Evolutionary conservation across 1,140 invertebrate species (phyloP).

Genomic region (Nylanderia fulva): DNA sequence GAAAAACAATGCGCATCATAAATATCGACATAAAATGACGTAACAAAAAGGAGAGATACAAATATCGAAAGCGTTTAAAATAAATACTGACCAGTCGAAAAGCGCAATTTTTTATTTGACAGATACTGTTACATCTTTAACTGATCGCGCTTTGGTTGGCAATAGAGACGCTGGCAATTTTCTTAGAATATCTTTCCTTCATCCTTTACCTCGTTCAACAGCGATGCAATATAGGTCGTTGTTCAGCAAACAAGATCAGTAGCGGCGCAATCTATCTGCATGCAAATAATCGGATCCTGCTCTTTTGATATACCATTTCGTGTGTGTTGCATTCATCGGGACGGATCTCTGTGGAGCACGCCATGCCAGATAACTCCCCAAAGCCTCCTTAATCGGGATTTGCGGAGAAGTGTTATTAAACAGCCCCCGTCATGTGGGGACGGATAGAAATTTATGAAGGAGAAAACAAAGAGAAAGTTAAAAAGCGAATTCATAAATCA

Average conservation of each 20-base stretch:
- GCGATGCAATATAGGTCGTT: slow-evolving; percentile 8
- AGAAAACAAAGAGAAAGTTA: neutral
- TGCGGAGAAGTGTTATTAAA: neutral
- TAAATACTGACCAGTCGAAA: neutral
- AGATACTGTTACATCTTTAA: slow-evolving; percentile 6
- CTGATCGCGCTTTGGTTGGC: too few species aligned
- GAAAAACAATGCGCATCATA: neutral
- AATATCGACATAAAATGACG: too few species aligned
- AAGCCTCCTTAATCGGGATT: neutral
- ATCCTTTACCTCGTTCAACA: neutral
- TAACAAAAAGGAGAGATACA: neutral
- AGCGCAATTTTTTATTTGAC: neutral
- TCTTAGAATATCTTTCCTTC: neutral
- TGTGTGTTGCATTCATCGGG: neutral
- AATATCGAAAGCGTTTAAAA: neutral
- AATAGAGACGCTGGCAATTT: neutral
- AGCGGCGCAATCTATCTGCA: slow-evolving; percentile 1
- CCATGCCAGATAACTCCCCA: neutral
- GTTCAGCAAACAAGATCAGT: slow-evolving; percentile 14
- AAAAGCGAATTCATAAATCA: slow-evolving; percentile 4
- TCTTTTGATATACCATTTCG: slow-evolving; percentile 5
- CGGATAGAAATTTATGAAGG: neutral
- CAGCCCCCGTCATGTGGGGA: neutral
- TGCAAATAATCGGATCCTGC: slow-evolving; percentile 32
- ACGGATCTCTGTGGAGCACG: neutral